Percentiles rank a stretch among this genome's conserved stretches.
Conservation (phyloP, 2,113 vertebrate species). For the Pungitius pungitius region DNA sequence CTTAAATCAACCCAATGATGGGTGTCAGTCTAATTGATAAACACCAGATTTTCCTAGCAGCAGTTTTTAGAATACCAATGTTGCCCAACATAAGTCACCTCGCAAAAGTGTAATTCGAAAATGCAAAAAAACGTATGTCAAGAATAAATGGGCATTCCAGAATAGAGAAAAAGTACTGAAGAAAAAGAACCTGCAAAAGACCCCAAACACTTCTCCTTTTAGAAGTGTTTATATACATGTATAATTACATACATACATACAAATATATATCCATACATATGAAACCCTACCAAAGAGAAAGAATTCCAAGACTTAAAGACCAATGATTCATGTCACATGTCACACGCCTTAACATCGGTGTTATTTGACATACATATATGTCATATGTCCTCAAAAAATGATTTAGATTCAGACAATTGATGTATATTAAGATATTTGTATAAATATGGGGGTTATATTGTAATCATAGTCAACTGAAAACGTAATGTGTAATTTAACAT, state of each 20-base stretch:
- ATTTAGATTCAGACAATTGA: background rate
- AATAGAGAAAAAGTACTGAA: constrained; percentile 11
- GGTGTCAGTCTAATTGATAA: background rate
- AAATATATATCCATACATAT: background rate
- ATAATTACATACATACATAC: background rate
- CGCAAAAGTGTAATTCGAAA: background rate
- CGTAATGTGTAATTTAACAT: background rate
- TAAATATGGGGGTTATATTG: background rate
- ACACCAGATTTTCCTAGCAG: background rate
- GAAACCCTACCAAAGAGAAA: background rate
- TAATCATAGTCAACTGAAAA: background rate
- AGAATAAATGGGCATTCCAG: constrained; percentile 32
- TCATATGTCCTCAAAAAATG: too few species aligned
- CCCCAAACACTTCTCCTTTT: background rate
- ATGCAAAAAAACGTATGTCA: background rate
- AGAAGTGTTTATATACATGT: background rate
- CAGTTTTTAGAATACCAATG: constrained; percentile 45
- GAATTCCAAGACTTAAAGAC: background rate
- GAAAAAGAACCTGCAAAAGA: constrained; percentile 35
- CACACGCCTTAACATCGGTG: background rate
- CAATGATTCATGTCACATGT: background rate
- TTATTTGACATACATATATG: constrained; percentile 20
- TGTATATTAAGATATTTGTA: background rate
- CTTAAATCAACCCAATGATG: too few species aligned
- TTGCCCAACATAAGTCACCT: constrained; percentile 34